Evolutionary conservation across 2,888 invertebrate genomes (phyloP), one percentile per base, ranked within the genome.

Genomic region (Dascillus cervinus): DNA sequence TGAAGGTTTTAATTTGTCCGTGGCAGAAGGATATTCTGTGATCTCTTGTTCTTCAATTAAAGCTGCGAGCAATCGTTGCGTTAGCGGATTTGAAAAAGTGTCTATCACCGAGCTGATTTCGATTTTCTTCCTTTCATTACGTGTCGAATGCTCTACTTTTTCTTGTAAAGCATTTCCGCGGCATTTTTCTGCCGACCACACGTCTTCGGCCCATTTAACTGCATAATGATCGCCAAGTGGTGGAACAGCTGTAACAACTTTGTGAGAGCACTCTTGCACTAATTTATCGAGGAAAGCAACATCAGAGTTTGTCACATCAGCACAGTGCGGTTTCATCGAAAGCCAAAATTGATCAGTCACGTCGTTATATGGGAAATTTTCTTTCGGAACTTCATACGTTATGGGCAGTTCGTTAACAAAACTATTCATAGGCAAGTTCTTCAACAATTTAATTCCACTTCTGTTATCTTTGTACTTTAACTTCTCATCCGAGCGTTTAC

Each of bases 341-440:
- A 85, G 77, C 95, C 95, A 96, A 68, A 95, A 95, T 61, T 90
- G 86, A 54, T 91, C 90, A 5, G 92, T 88, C 32, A 85, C 86
- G 64, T 95, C 94, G 62, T 94, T 92, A 65, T 88, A 89, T 10
- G 85, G 84, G 34, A 85, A 61, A 13, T 79, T 64, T 31, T 82
- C 66, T 55, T 84, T 82, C 2, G 77, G 75, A 26, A 77, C 64
- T 48, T 82, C 82, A 26, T 78, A 67, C 51, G 78, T 76, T 3
- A 50, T 29, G 23, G 50, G 46, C 11, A 49, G 30, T 26, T 60
- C 58, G 11, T 47, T 52, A 28, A 53, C 39, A 34, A 56, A 47
- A 36, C 43, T 55, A 41, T 51, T 54, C 9, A 52, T 46, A 13
- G 55, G 52, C 26, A 56, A 34, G 14, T 47, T 51, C 8, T 44